These are phyloP conservation scores for Poeciliopsis presidionis DNA, from an alignment of 2,797 vertebrate genomes.

Conservation along the genomic window DNA sequence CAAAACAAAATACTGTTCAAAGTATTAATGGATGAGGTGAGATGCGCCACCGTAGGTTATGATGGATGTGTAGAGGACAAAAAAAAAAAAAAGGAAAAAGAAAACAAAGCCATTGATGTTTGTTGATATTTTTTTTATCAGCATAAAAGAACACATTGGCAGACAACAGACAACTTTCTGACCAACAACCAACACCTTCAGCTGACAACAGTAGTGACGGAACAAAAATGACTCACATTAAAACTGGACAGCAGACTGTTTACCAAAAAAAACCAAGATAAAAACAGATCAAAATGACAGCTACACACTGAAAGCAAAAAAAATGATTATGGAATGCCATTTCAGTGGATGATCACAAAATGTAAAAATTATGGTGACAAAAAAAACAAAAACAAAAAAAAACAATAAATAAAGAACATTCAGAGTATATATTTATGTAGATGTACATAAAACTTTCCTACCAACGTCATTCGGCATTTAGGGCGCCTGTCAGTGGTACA, in stretches of 20 bases:
- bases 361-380: conserved; percentile 19
- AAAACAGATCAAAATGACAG: conserved; percentile 14
- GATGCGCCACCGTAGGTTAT: conserved; percentile 43
- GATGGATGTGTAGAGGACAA: conserved; percentile 24
- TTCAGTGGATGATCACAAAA: conserved; percentile 42
- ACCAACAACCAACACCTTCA: conserved; percentile 13
- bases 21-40: conserved; percentile 32
- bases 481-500: conserved; percentile 75
- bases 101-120: conserved; percentile 5
- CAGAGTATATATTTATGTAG: not conserved
- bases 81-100: not conserved
- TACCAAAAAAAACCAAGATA: conserved; percentile 13
- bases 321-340: conserved; percentile 62
- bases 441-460: conserved; percentile 28
- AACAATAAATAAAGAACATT: not conserved
- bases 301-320: conserved; percentile 35
- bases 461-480: conserved; percentile 78
- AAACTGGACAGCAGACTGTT: conserved; percentile 18
- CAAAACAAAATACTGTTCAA: conserved; percentile 28
- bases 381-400: not conserved
- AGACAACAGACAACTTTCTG: conserved; percentile 21
- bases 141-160: conserved; percentile 36
- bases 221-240: not conserved
- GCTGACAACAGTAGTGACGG: conserved; percentile 27
- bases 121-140: conserved; percentile 20